Evolutionary conservation across 2,797 vertebrate species (phyloP), one percentile per base, ranked within the genome.

Genomic region (Pantherophis alleghaniensis): DNA sequence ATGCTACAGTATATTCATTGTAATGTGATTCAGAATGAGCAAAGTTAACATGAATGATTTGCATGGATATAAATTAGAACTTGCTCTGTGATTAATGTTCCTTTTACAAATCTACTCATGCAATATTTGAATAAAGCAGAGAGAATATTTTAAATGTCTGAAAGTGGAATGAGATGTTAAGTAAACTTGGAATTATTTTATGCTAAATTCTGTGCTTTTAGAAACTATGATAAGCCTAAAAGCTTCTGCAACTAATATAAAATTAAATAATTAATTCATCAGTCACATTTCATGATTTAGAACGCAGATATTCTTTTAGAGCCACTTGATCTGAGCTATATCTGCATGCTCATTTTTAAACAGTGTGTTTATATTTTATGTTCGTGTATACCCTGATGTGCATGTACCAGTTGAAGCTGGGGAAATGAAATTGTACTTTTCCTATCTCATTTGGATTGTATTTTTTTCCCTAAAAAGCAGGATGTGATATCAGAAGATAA

Each of bases 231-330:
- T 89, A 95, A 94, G 79, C 91, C 94, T 95, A 96, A 91, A 95
- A 94, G 55, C 9, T 86, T 28, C 53, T 93, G 63, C 89, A 93
- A 94, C 86, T 96, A 96, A 96, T 96, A 93, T 96, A 93, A 94
- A 96, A 96, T 91, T 95, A 95, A 96, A 96, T 96, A 95, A 97
- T 96, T 96, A 26, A 97, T 96, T 94, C 93, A 94, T 89, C 92
- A 90, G 57, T 42, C 92, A 91, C 83, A 74, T 94, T 87, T 94
- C 94, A 96, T 94, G 59, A 93, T 95, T 95, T 32, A 94, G 92
- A 91, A 92, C 32, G 92, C 37, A 9, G 91, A 95, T 89, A 74
- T 92, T 53, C 53, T 95, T 94, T 92, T 94, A 92, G 93, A 13
- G n/a, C 93, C 93, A 32, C 59, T 95, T 93, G 92, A 94, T 94